Base-by-base conservation (phyloP, 2,113 vertebrate species). In the Embiotoca jacksoni region DNA sequence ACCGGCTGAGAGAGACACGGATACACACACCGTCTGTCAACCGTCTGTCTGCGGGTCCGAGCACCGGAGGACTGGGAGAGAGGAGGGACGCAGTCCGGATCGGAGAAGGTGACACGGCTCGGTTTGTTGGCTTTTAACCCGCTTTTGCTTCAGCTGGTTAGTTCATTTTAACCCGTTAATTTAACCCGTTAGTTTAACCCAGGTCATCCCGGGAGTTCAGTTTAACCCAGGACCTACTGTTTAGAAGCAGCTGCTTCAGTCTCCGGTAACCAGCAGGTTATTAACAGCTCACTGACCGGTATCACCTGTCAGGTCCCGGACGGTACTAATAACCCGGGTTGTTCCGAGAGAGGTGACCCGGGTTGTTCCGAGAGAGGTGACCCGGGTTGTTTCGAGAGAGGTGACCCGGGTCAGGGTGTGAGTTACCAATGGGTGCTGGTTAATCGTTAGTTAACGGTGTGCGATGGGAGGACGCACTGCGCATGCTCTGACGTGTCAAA, bases 401-500 rank as follows among this genome's bases (percentile, higher is more conserved):
- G 23, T 23, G 23, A 23, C 23, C 23, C 36, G 3, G 13, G 46
- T 41, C 37, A 15, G 68, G 62, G 54, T 80, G 60, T 52, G 68
- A 16, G 47, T 50, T 16, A 16, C 14, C 16, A 2, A 31, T 52
- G 15, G 46, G n/a, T 23, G 4, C 44, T 37, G 46, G 76, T 65
- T 64, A 76, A 10, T 13, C 6, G 53, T 16, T 32, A 31, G 56
- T 63, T 73, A 69, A 77, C 57, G 56, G 54, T 55, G 10, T 15
- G 16, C 44, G 69, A 62, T 54, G 55, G 44, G 57, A 41, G 33
- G 67, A 44, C 14, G n/a, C 13, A 81, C 37, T 72, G 83, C 71
- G 81, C 82, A 85, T 84, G 88, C 78, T 16, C 80, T 0, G 2
- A 47, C 0, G 2, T 84, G 75, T 85, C 80, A 85, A 78, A 76